Base-by-base conservation (phyloP, 2,888 invertebrate species). In the Andrena bucephala region DNA sequence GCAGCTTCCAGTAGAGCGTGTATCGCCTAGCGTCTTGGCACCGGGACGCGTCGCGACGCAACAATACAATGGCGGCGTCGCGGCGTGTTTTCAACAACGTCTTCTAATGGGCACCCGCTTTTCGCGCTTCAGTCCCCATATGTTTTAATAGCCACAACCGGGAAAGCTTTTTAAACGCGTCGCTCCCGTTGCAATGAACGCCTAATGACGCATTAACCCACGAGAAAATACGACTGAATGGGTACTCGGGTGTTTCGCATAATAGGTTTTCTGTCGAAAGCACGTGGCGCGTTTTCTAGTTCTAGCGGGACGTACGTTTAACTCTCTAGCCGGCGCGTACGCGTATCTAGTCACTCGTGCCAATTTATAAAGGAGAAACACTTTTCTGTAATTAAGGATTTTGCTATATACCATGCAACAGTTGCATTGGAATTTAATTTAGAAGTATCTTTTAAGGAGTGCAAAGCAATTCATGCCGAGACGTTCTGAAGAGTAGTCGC, bases 101-200 rank as follows among this genome's bases (percentile, higher is more conserved):
- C 69, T 77, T 83, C 80, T 70, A 77, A 77, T 73, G 66, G 59
- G 42, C 16, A 5, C 20, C 59, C 29, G 24, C 60, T 68, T 71
- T 62, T 60, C 48, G 29, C 70, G n/a, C 62, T 60, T 33, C 4
- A 54, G 24, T 31, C 67, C 60, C 36, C 50, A 54, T 27, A 29
- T 72, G 59, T 67, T 42, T 42, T 67, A 79, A 76, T 66, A 24
- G 62, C 50, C 60, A 42, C 42, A 4, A 16, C 42, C 42, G 27
- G 24, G 50, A 36, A 77, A 62, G 52, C 74, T 76, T 76, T 82
- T 29, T 3, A 42, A 76, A 27, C 6, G 69, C 13, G 27, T 24
- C 36, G 13, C 33, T 2, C 27, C 6, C 54, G 57, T 42, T 29
- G 16, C 48, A 29, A 62, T 50, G 70, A 57, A 42, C 70, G 36